Conservation (phyloP, 2,113 vertebrate species). For the Alethe diademata region DNA sequence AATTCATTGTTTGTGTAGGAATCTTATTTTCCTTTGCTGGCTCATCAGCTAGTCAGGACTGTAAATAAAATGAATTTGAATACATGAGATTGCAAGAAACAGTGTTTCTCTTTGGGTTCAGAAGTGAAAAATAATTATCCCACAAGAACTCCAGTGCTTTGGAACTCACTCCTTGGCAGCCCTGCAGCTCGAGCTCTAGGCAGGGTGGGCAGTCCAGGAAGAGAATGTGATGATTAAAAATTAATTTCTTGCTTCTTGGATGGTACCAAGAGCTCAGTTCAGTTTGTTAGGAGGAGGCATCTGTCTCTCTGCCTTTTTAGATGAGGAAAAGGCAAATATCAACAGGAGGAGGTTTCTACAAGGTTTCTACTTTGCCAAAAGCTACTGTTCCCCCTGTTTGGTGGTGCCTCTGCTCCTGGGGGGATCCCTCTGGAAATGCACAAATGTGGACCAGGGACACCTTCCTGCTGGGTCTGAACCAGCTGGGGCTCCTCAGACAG, state of each 20-base stretch:
- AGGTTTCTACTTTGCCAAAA: background rate
- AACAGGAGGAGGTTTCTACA: background rate
- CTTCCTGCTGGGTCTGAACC: background rate
- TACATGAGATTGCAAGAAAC: background rate
- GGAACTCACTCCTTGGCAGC: background rate
- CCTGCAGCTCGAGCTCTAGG: background rate
- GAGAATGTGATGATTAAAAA: constrained; percentile 4
- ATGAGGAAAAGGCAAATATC: background rate
- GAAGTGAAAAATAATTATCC: background rate
- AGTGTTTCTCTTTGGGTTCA: background rate
- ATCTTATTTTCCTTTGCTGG: background rate
- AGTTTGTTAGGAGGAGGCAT: background rate
- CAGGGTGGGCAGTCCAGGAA: background rate
- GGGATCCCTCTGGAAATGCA: background rate
- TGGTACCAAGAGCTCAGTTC: background rate
- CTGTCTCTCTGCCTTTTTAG: constrained; percentile 5
- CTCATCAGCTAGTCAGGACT: background rate
- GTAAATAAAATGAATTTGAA: constrained; percentile 19
- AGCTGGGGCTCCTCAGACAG: background rate
- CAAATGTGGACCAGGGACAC: background rate
- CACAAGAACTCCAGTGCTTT: background rate
- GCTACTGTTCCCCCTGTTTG: background rate
- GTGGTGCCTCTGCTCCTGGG: background rate
- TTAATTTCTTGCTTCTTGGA: background rate
- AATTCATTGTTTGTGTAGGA: background rate